phyloP scores from a whole-genome alignment of 2,888 invertebrate genomes.

The Magallana nippona region DNA sequence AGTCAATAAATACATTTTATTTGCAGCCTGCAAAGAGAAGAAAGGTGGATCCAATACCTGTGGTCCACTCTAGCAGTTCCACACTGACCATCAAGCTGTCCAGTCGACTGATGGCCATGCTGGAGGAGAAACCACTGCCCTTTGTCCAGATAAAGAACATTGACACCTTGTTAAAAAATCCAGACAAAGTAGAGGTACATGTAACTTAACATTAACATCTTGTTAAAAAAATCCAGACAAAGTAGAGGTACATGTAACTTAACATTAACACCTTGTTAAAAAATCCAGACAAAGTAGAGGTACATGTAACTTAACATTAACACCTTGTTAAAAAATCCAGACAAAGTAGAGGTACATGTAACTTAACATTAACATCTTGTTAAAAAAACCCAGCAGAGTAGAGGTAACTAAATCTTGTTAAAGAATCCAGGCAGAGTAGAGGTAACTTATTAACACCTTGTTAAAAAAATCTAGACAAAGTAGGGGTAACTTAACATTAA shows the following conservation, averaged over 20 bases:
- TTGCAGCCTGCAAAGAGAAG: constrained; percentile 56
- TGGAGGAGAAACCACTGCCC: constrained; percentile 57
- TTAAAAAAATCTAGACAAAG: constrained; percentile 67
- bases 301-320: too few species aligned
- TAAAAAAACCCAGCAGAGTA: constrained; percentile 68
- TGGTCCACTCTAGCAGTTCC: constrained; percentile 56
- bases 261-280: constrained; percentile 68
- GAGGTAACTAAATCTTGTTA: constrained; percentile 72
- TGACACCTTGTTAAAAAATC: constrained; percentile 64
- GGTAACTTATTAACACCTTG: constrained; percentile 68
- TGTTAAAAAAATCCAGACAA: constrained; percentile 68
- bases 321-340: too few species aligned
- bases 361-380: constrained; percentile 67
- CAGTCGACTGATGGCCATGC: constrained; percentile 36
- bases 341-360: too few species aligned
- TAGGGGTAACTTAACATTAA: constrained; percentile 73
- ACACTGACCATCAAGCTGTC: constrained; percentile 41
- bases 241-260: constrained; percentile 72
- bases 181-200: constrained; percentile 72
- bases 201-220: constrained; percentile 66
- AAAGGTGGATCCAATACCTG: constrained; percentile 61
- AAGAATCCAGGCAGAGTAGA: constrained; percentile 70
- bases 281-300: constrained; percentile 72
- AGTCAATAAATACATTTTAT: neutral
- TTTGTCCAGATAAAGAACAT: constrained; percentile 70